Evolutionary conservation across 92 coral and sea anemone species (phyloP).

Genomic region (Epizoanthus scotinus): DNA sequence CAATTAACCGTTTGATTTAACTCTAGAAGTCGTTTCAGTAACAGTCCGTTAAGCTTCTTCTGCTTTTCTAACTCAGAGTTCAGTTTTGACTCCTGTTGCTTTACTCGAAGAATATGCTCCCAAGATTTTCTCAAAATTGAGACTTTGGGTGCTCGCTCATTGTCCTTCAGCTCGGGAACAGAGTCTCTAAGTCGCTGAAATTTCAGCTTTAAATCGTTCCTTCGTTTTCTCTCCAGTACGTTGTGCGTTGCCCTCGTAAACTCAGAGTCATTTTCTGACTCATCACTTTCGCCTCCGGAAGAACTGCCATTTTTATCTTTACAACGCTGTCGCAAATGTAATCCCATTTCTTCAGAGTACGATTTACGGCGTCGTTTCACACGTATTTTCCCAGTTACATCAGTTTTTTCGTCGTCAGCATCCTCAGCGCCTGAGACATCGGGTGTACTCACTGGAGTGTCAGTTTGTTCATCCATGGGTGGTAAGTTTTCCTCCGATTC

Average conservation of each 20-base stretch:
- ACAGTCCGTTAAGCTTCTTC: slow-evolving; percentile 76
- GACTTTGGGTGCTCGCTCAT: slow-evolving; percentile 95
- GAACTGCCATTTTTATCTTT: slow-evolving; percentile 64
- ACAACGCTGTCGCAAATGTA: slow-evolving; percentile 58
- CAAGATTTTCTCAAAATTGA: slow-evolving; percentile 93
- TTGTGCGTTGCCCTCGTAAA: slow-evolving; percentile 96
- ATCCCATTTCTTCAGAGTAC: slow-evolving; percentile 54
- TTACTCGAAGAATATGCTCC: slow-evolving; percentile 74
- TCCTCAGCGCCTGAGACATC: slow-evolving; percentile 59
- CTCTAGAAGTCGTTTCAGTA: slow-evolving; percentile 78
- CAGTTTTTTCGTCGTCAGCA: slow-evolving; percentile 73
- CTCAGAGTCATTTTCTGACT: slow-evolving; percentile 95
- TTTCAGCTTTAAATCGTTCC: slow-evolving; percentile 93
- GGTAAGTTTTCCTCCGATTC: slow-evolving; percentile 30
- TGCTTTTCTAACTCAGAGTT: slow-evolving; percentile 74
- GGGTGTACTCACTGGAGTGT: slow-evolving; percentile 44
- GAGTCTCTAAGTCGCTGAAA: slow-evolving; percentile 97
- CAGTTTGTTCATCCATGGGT: slow-evolving; percentile 38
- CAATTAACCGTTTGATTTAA: slow-evolving; percentile 64
- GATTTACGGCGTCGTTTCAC: slow-evolving; percentile 67
- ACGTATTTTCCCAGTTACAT: slow-evolving; percentile 81
- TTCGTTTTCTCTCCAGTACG: slow-evolving; percentile 91
- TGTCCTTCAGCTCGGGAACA: slow-evolving; percentile 93
- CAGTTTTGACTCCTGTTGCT: slow-evolving; percentile 78
- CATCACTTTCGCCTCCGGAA: slow-evolving; percentile 86